phyloP scores from a whole-genome alignment of 2,113 vertebrate species.

The Pterophyllum scalare region DNA sequence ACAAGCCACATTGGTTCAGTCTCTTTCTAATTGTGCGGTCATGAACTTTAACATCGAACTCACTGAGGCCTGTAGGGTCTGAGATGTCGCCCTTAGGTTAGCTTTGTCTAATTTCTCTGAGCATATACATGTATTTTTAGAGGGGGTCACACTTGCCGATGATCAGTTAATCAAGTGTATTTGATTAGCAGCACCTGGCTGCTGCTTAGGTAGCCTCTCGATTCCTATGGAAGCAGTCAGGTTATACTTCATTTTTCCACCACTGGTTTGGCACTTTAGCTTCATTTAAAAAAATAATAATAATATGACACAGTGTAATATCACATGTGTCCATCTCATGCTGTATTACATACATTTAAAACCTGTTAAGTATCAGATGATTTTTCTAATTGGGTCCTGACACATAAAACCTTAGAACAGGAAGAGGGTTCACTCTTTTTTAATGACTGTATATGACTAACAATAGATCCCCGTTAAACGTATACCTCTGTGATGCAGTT shows the following conservation, averaged over 20 bases:
- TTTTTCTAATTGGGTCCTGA: neutral
- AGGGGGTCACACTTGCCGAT: no score
- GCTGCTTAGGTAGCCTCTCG: no score
- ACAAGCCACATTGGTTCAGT: neutral
- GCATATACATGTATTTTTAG: neutral
- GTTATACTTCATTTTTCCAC: no score
- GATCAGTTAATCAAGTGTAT: neutral
- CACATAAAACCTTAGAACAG: neutral
- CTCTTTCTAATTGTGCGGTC: neutral
- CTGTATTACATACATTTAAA: neutral
- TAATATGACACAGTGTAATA: neutral
- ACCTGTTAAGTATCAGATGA: rapidly evolving
- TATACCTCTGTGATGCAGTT: neutral
- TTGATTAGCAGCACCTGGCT: neutral
- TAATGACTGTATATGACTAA: rapidly evolving
- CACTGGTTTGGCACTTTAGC: no score
- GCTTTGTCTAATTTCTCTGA: neutral
- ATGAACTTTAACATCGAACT: neutral
- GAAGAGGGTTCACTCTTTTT: neutral
- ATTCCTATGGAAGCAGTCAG: no score
- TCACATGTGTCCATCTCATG: neutral
- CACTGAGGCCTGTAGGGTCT: neutral
- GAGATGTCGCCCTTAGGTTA: neutral
- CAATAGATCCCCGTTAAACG: neutral
- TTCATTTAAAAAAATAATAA: no score